Evolutionary conservation across 2,113 vertebrate genomes (phyloP), one percentile per base, ranked within the genome.

Genomic region (Grammomys surdaster): DNA sequence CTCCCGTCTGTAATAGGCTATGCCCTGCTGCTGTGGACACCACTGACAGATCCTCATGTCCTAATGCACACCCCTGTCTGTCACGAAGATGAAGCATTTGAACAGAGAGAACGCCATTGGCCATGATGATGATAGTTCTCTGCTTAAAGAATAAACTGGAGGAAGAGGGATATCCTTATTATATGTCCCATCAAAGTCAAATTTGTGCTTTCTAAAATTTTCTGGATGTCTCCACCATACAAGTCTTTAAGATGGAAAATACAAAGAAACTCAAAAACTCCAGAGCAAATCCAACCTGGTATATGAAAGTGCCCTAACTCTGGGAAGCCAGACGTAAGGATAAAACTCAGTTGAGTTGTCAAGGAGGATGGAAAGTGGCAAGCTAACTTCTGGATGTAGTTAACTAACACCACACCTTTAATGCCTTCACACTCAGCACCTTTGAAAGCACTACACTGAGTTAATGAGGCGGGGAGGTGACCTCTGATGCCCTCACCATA

Each of bases 91-190:
- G 43, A 89, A 16, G 14, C 58, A 1, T 56, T 86, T 36, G 86
- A 75, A 85, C 51, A 2, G 19, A 93, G 19, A 82, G n/a, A 92
- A 88, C 69, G 94, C 91, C 36, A 76, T 28, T 63, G 80, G 84
- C 36, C 82, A 12, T 75, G 14, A 58, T 24, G 20, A 48, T 2
- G 60, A 43, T 86, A 40, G 19, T 82, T 96, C 84, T 94, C 48
- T 90, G 56, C 26, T 7, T 85, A 77, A 43, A 70, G 26, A 86
- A 16, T 19, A 89, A 94, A 28, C 65, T 58, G 54, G 43, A 86
- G 43, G 75, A 76, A 63, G 63, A 69, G 93, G 13, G 6, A 19
- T 8, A 77, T 72, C 48, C 63, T 92, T 81, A 0, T 26, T 72
- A 26, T 70, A 26, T 70, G 4, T 46, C 56, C 28, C 48, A 90